phyloP scores from a whole-genome alignment of 35 echinoderm and acorn worm species.

The Holothuria glaberrima region DNA sequence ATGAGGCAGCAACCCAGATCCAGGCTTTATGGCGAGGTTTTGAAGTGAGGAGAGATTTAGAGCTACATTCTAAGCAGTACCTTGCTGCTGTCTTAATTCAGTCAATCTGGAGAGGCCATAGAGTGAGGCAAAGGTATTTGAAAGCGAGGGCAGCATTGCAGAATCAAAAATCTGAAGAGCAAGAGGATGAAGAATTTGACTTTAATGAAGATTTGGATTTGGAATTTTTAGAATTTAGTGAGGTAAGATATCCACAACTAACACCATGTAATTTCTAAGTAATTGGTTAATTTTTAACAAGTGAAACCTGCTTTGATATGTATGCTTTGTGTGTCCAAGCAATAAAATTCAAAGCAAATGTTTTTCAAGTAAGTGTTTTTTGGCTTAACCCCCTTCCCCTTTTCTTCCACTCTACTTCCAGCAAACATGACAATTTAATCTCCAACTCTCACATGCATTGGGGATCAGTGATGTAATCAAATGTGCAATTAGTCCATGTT shows the following conservation, averaged over 20 bases:
- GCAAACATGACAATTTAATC: too few relatives aligned
- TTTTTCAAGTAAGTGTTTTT: too few relatives aligned
- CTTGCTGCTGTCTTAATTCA: conserved; percentile 83
- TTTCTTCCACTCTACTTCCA: too few relatives aligned
- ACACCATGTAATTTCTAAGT: too few relatives aligned
- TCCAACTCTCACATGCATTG: too few relatives aligned
- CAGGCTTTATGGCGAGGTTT: conserved; percentile 87
- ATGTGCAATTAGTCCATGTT: too few relatives aligned
- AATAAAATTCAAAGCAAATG: too few relatives aligned
- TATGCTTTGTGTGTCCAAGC: neutral
- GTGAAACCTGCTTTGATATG: too few relatives aligned
- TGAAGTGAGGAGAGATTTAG: conserved; percentile 69
- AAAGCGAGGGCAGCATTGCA: conserved; percentile 54
- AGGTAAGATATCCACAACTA: neutral
- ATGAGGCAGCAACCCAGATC: conserved; percentile 70
- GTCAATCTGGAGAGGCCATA: conserved; percentile 62
- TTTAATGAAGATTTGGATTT: conserved; percentile 75
- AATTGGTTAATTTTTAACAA: too few relatives aligned
- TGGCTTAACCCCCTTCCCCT: too few relatives aligned
- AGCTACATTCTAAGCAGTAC: conserved; percentile 61
- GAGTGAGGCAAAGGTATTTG: conserved; percentile 48
- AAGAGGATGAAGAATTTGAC: conserved; percentile 91
- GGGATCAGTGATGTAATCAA: too few relatives aligned
- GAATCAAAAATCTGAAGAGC: conserved; percentile 49
- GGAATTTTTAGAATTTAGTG: conserved; percentile 43